These are phyloP conservation scores for Pterostichus niger DNA, from an alignment of 2,888 invertebrate species.

Conservation along the genomic window DNA sequence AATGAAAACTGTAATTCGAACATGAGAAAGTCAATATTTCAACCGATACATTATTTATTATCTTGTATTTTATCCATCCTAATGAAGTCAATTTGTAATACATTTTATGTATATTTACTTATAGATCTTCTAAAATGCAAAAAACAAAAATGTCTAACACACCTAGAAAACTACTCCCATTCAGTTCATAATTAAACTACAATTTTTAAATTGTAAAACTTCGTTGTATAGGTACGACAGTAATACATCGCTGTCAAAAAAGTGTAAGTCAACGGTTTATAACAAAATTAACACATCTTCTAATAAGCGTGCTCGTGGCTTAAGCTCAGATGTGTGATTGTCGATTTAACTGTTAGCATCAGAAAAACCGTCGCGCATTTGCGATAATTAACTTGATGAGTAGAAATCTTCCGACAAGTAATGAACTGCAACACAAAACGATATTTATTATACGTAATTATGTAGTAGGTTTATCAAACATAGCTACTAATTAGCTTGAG, in stretches of 20 bases:
- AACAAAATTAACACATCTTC: slow-evolving; percentile 44
- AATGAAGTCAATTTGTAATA: slow-evolving; percentile 25
- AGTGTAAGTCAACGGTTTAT: not conserved
- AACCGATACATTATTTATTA: not conserved
- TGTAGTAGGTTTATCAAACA: slow-evolving; percentile 21
- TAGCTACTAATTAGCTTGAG: slow-evolving; percentile 20
- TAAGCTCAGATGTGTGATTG: slow-evolving; percentile 32
- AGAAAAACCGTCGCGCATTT: slow-evolving; percentile 33
- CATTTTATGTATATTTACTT: not conserved
- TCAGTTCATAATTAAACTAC: not conserved
- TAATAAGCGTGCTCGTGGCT: slow-evolving; percentile 12
- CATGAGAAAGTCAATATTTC: slow-evolving; percentile 19
- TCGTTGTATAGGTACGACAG: not conserved
- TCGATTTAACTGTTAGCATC: slow-evolving; percentile 11
- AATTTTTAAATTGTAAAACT: no score
- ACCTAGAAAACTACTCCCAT: not conserved
- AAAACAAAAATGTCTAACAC: not conserved
- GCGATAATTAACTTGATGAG: slow-evolving; percentile 41
- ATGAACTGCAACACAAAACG: slow-evolving; percentile 39
- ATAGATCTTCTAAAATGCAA: not conserved
- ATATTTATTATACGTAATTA: slow-evolving; percentile 47
- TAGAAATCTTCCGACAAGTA: slow-evolving; percentile 46
- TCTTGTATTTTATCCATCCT: not conserved
- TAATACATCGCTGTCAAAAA: slow-evolving; percentile 33
- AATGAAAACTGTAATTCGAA: not conserved